Conservation (phyloP, 2,888 invertebrate species). For the Hypomecis punctinalis region DNA sequence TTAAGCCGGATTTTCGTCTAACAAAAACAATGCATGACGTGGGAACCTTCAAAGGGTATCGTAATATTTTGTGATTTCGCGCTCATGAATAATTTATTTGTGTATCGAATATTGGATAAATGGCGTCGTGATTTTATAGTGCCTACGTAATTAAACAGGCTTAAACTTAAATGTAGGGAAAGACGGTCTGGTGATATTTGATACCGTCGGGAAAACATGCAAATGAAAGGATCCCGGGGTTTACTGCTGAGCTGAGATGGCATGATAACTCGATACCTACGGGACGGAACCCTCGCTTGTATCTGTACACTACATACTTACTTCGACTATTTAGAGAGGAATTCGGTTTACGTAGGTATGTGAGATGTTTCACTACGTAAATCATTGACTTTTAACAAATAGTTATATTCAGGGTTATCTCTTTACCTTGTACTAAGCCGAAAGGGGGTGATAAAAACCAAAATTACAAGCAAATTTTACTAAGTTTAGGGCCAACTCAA, state of each 20-base stretch:
- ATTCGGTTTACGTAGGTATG: no score
- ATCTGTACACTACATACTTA: constrained; percentile 13
- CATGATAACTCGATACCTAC: constrained; percentile 42
- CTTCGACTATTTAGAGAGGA: no score
- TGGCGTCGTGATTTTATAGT: constrained; percentile 61
- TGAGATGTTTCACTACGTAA: no score
- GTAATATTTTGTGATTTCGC: constrained; percentile 65
- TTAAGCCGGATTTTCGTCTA: constrained; percentile 37
- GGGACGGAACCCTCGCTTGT: constrained; percentile 13
- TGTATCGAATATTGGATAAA: constrained; percentile 59
- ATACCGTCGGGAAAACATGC: constrained; percentile 74
- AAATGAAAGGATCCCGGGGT: constrained; percentile 70
- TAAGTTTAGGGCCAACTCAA: no score
- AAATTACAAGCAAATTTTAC: no score
- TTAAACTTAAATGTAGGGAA: constrained; percentile 54
- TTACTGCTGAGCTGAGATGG: constrained; percentile 46
- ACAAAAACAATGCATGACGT: constrained; percentile 37
- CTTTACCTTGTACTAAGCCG: no score
- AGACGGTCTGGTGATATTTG: constrained; percentile 65
- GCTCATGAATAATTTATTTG: constrained; percentile 71
- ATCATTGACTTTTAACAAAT: no score
- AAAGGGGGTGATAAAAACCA: no score
- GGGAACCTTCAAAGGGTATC: constrained; percentile 51
- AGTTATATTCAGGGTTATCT: no score
- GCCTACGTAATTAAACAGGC: constrained; percentile 65